Evolutionary conservation across 2,888 invertebrate species (phyloP).

Genomic region (Drosophila glabriapex): DNA sequence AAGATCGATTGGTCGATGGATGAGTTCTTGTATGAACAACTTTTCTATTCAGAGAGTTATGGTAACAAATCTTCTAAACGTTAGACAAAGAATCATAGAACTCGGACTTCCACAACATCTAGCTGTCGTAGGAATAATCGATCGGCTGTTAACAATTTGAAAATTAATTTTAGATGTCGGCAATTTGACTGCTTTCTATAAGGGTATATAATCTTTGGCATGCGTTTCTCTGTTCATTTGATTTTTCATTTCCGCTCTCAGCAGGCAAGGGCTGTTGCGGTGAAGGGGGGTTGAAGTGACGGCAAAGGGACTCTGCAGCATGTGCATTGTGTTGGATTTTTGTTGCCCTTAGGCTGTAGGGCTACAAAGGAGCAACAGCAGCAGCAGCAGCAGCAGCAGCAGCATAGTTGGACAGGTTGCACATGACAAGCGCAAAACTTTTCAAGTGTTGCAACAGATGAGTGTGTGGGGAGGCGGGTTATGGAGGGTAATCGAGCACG

Average conservation of each 20-base stretch:
- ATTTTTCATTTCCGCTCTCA: constrained; percentile 72
- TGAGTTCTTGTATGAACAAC: too few relatives aligned
- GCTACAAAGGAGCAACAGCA: constrained; percentile 35
- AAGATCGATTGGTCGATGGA: too few relatives aligned
- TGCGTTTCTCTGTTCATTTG: constrained; percentile 59
- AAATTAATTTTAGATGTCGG: neutral
- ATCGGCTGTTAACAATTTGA: neutral
- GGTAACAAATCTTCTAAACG: too few relatives aligned
- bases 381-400: constrained; percentile 6
- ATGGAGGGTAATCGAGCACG: constrained; percentile 69
- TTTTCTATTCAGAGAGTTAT: too few relatives aligned
- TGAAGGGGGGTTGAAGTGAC: neutral
- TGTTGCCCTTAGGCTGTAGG: constrained; percentile 70
- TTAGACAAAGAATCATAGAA: neutral
- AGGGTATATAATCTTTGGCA: neutral
- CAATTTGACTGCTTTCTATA: neutral
- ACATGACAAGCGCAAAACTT: constrained; percentile 75
- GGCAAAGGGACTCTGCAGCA: constrained; percentile 38
- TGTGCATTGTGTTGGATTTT: constrained; percentile 76
- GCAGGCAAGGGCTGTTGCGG: constrained; percentile 1
- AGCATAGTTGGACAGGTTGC: constrained; percentile 73
- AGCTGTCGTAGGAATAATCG: neutral
- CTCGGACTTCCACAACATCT: neutral
- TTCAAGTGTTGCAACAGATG: constrained; percentile 59
- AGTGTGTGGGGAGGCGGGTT: constrained; percentile 3